Evolutionary conservation across 1,140 invertebrate species (phyloP), one percentile per base, ranked within the genome.

Genomic region (Drosophila varians): DNA sequence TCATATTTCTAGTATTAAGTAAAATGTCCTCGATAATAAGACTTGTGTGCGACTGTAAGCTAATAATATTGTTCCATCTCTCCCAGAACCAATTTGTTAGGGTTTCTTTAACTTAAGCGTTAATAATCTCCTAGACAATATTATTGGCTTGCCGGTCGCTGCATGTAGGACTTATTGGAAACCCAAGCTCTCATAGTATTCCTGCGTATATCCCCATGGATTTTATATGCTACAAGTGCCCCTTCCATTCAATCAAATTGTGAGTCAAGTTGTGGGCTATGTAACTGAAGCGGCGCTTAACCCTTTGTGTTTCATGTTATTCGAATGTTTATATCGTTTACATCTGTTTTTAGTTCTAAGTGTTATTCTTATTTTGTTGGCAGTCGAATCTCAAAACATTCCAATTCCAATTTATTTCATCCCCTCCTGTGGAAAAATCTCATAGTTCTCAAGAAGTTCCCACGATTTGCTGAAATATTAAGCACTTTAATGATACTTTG

Each of bases 341-440:
- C 54, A 21, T 55, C 25, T 48, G 12, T 31, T 25, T 21, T 77
- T 60, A 75, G 36, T 18, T 64, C 46, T 79, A 84, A 75, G 64
- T 83, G 75, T 84, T 84, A 66, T 62, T 36, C 45, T 57, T 21
- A 42, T 56, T 52, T 45, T 60, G 70, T 65, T 46, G 58, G 64
- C 36, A 47, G 26, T 31, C 47, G 16, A 16, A 76, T 25, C n/a
- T 9, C 19, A 38, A 38, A 38, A 42, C 75, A 86, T 84, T 84
- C 79, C 79, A 60, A 86, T 84, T 84, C 79, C 79, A 60, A 48
- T 48, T 47, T 42, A 57, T 26, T 43, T 71, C 49, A 36, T 55
- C 34, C 60, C 26, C 26, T 36, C 19, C 52, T 70, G 64, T 64
- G 74, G 60, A 83, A 83, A 47, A 31, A 31, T 31, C 28, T 34